Conservation (phyloP, 2,113 vertebrate genomes). For the Lycaon pictus region DNA sequence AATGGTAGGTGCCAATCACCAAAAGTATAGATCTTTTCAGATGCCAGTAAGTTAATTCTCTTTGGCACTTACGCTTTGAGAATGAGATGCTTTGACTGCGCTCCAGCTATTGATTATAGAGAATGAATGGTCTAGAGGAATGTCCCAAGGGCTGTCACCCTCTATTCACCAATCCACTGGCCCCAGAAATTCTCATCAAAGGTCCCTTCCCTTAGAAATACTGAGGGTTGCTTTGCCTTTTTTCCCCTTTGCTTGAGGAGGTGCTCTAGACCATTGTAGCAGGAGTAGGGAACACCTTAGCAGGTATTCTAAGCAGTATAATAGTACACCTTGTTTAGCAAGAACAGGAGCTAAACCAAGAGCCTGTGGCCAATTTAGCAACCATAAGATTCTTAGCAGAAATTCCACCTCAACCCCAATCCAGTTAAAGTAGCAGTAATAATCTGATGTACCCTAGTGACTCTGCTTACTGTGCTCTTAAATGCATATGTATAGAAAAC, state of each 20-base stretch:
- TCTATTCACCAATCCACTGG: accelerated
- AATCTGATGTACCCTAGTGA: neutral
- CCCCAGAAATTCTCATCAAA: neutral
- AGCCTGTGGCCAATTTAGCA: neutral
- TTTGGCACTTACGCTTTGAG: neutral
- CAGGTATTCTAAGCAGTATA: neutral
- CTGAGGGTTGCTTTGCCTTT: neutral
- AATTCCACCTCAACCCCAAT: neutral
- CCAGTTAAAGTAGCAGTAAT: neutral
- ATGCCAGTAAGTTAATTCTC: neutral
- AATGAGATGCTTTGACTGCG: neutral
- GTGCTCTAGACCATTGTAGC: neutral
- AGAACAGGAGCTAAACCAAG: neutral
- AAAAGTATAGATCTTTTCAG: neutral
- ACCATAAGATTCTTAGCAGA: neutral
- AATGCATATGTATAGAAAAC: neutral
- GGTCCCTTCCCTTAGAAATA: neutral
- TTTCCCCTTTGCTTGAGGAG: neutral
- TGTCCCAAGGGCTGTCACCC: neutral
- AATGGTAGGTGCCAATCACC: neutral
- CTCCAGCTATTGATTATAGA: neutral
- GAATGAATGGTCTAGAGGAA: neutral
- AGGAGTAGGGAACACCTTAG: neutral
- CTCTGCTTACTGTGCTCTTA: neutral
- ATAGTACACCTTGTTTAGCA: neutral